Evolutionary conservation across 2,113 vertebrate genomes (phyloP), one percentile per base, ranked within the genome.

Genomic region (Pygoscelis adeliae): DNA sequence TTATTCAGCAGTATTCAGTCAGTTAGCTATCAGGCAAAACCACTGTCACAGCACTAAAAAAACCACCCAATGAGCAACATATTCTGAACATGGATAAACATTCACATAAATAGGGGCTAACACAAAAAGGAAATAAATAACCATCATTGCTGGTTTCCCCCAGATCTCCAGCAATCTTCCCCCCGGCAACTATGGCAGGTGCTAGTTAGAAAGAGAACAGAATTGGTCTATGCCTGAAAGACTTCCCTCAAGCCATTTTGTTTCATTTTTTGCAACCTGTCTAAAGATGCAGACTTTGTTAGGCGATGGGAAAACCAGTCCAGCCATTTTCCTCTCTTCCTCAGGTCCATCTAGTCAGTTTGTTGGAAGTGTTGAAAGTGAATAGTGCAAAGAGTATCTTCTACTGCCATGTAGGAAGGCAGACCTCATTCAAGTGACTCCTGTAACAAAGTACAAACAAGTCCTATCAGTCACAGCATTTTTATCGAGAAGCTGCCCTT

Each of bases 341-440:
- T 46, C 59, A 34, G 66, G 59, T 84, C 89, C 44, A 1, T 44
- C 71, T 42, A 11, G 32, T 32, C 44, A 13, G 14, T 12, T 29
- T 42, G 40, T 9, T 58, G 38, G 70, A 83, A 74, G 61, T 10
- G 62, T 78, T 52, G 42, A 40, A 86, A 91, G 96, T 90, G 70
- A 93, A 69, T 12, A 97, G 96, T 97, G 96, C 97, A 97, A 97
- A 76, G 29, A 83, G 44, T 32, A 13, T 46, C 82, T 90, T 70
- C 63, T 77, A 2, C 26, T 62, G 84, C 89, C 44, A 9, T 0
- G 22, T 1, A 58, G 47, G 76, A 50, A 61, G 70, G 72, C 85
- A 93, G 79, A 66, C 29, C 66, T 69, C 44, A 9, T 38, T 25
- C 62, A 42, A 53, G 65, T 12, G 74, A 70, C 74, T 84, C 76